Evolutionary conservation across 2,888 invertebrate species (phyloP), one percentile per base, ranked within the genome.

Genomic region (Drosophila paucipuncta): DNA sequence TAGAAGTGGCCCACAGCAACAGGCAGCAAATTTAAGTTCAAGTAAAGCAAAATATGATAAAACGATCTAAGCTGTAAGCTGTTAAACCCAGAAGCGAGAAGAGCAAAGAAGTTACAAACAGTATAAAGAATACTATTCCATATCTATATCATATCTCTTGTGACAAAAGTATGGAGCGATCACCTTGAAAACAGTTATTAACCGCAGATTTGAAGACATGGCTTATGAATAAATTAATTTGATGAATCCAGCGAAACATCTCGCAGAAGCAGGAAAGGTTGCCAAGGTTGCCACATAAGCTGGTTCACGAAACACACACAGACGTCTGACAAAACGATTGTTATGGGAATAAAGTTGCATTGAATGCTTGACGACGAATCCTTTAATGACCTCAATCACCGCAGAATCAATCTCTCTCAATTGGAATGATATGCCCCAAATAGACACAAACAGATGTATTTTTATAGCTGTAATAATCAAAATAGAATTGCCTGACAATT

Each of bases 1-100:
- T 75, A 74, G 50, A 75, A 75, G 75, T 64, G 75, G 13, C 18
- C 33, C 16, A n/a, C 25, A 58, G 57, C 61, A 67, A 67, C 47
- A 54, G 37, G 39, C n/a, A 47, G 35, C 18, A 57, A 33, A 35
- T 22, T 53, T 1, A 53, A 7, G 11, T 37, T 37, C 1, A 31
- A 35, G 18, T 37, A 39, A 13, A 52, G n/a, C 22, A 25, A 2
- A 33, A 39, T 4, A 43, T n/a, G n/a, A 22, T n/a, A 43, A 43
- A 43, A 7, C n/a, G 22, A 43, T n/a, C n/a, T 6, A 6, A 22
- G 11, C 22, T 22, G 3, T 3, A 22, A 22, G 13, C 22, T 22
- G 13, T 22, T 4, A 22, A 16, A 0, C 13, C 13, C 13, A 47
- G 13, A 4, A 43, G 22, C 13, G 39, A 39, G n/a, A 35, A 35